A percentile compares a stretch with the other conserved stretches of the same genome.
phyloP scores from a whole-genome alignment of 2,888 invertebrate species.

The Tethea ocularis region DNA sequence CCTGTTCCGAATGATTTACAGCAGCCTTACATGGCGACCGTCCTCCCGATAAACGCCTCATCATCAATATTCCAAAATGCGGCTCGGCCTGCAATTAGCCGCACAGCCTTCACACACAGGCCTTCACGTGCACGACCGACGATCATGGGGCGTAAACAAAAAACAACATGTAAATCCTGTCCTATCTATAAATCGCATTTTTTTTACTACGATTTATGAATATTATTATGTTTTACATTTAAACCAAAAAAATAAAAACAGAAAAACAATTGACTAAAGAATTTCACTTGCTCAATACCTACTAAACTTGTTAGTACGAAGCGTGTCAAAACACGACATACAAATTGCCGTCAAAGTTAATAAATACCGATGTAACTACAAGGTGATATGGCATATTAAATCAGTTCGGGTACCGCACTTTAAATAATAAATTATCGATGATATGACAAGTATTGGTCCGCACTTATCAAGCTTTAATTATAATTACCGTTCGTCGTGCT shows the following conservation, averaged over 20 bases:
- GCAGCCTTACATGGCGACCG: conserved; percentile 77
- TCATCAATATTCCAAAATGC: conserved; percentile 84
- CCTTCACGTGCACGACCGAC: conserved; percentile 68
- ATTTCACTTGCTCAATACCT: neutral
- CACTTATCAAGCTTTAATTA: conserved; percentile 67
- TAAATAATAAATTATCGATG: conserved; percentile 65
- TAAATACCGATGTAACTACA: conserved; percentile 52
- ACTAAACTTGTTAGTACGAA: conserved; percentile 30
- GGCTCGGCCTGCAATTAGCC: conserved; percentile 79
- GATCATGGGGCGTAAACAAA: conserved; percentile 67
- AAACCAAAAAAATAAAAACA: neutral
- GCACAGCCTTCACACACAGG: conserved; percentile 78
- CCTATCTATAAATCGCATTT: conserved; percentile 73
- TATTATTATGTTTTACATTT: neutral
- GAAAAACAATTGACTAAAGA: neutral
- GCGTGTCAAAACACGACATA: conserved; percentile 37
- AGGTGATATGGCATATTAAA: conserved; percentile 69
- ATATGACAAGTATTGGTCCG: conserved; percentile 66
- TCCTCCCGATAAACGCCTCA: conserved; percentile 81
- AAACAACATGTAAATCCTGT: conserved; percentile 75
- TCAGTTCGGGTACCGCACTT: conserved; percentile 58
- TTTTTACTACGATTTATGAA: conserved; percentile 21
- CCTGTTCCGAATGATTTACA: conserved; percentile 80
- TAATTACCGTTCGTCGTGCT: conserved; percentile 64
- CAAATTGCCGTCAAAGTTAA: conserved; percentile 60